These are phyloP conservation scores for Hemichromis elongatus DNA, from an alignment of 2,113 vertebrate genomes.

Conservation along the genomic window DNA sequence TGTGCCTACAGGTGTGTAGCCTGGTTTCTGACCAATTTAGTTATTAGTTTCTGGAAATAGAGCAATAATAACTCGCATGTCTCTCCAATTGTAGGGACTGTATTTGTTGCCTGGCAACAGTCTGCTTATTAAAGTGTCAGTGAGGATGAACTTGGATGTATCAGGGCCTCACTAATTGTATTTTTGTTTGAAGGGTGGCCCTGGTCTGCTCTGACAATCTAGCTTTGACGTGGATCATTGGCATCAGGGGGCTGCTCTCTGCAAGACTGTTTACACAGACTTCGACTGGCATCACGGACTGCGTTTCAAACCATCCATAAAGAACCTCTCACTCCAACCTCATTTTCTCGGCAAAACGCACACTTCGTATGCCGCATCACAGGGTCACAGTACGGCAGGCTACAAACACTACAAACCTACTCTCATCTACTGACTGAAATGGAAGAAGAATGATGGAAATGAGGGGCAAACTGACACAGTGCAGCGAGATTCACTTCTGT, in stretches of 20 bases:
- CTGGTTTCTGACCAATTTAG: background rate
- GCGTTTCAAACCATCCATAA: background rate
- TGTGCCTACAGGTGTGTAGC: background rate
- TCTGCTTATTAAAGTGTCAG: slow-evolving; percentile 9
- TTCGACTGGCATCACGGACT: background rate
- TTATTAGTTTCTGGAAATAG: slow-evolving; percentile 15
- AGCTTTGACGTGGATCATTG: background rate
- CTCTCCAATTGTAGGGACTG: background rate
- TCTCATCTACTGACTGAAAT: background rate
- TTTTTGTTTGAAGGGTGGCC: background rate
- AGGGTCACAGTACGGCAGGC: background rate
- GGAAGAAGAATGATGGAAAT: background rate
- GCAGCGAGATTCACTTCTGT: background rate
- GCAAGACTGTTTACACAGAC: background rate
- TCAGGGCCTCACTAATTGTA: background rate
- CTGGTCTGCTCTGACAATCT: background rate
- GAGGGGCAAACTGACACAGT: background rate
- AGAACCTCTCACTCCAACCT: background rate
- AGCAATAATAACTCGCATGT: background rate
- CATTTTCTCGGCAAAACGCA: background rate
- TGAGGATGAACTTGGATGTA: background rate
- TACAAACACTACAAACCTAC: background rate
- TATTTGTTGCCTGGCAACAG: slow-evolving; percentile 47
- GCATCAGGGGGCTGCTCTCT: background rate
- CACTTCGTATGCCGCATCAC: background rate